These are phyloP conservation scores for Pangasius macronema DNA, from an alignment of 2,797 vertebrate genomes.

Conservation along the genomic window DNA sequence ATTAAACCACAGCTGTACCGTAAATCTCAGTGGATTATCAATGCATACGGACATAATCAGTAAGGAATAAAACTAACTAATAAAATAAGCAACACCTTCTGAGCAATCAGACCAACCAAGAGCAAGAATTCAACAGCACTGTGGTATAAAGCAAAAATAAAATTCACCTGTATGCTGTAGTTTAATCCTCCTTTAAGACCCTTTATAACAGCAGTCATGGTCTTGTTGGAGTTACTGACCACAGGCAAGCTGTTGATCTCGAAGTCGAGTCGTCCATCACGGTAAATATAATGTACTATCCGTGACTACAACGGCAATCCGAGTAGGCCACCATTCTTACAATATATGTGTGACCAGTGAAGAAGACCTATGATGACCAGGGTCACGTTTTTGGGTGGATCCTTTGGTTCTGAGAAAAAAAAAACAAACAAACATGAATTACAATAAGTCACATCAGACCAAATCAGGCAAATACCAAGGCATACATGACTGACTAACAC, in stretches of 20 bases:
- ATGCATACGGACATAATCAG: not conserved
- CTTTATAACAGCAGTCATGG: slow-evolving; percentile 81
- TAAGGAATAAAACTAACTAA: too few relatives aligned
- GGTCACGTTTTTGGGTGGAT: slow-evolving; percentile 90
- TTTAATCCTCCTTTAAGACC: slow-evolving; percentile 92
- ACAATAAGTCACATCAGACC: not conserved
- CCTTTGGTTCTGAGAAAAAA: slow-evolving; percentile 82
- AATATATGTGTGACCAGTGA: too few relatives aligned
- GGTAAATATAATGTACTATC: too few relatives aligned
- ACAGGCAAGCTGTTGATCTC: slow-evolving; percentile 80
- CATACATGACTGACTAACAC: not conserved
- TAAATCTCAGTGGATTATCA: not conserved
- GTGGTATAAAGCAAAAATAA: not conserved
- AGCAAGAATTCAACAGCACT: not conserved
- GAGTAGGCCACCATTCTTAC: too few relatives aligned
- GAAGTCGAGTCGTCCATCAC: slow-evolving; percentile 78
- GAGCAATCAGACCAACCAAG: not conserved
- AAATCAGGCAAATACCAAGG: not conserved
- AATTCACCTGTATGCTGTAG: slow-evolving; percentile 79
- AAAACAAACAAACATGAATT: not conserved
- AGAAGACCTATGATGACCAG: slow-evolving; percentile 85
- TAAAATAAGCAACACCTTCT: not conserved
- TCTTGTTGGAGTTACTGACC: slow-evolving; percentile 76
- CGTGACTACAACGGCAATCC: too few relatives aligned
- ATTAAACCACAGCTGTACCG: not conserved